Evolutionary conservation across 2,888 invertebrate genomes (phyloP).

Genomic region (Troilus luridus): DNA sequence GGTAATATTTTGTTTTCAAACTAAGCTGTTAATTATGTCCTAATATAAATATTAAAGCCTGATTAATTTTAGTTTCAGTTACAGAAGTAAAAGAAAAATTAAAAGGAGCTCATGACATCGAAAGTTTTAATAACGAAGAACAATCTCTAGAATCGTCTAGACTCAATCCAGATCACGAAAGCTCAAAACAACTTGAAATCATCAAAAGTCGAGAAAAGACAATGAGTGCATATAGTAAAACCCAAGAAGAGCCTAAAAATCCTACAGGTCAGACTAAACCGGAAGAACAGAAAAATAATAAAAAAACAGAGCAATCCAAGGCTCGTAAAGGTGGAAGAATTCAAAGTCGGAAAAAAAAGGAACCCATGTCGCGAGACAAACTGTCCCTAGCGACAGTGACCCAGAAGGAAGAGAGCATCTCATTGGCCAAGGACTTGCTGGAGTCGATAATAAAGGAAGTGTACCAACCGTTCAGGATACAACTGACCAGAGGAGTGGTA

Average conservation of each 20-base stretch:
- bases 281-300: background rate
- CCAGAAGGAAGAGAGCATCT: background rate
- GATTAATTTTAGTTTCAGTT: background rate
- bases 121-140: background rate
- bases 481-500: background rate
- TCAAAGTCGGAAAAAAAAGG: background rate
- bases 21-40: background rate
- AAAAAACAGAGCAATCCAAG: background rate
- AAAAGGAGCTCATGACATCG: too few species aligned
- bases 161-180: background rate
- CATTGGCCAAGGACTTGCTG: background rate
- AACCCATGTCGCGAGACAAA: background rate
- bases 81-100: background rate
- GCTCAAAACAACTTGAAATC: background rate
- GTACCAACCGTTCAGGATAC: constrained; percentile 20
- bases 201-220: too few species aligned
- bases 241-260: background rate
- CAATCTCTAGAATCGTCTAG: background rate
- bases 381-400: too few species aligned
- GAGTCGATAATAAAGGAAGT: constrained; percentile 21
- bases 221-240: background rate
- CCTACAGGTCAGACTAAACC: background rate
- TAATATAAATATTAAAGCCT: background rate
- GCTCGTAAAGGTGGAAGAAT: background rate
- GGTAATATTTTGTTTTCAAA: background rate